Evolutionary conservation across 2,113 vertebrate genomes (phyloP).

Genomic region (Tinamus guttatus): DNA sequence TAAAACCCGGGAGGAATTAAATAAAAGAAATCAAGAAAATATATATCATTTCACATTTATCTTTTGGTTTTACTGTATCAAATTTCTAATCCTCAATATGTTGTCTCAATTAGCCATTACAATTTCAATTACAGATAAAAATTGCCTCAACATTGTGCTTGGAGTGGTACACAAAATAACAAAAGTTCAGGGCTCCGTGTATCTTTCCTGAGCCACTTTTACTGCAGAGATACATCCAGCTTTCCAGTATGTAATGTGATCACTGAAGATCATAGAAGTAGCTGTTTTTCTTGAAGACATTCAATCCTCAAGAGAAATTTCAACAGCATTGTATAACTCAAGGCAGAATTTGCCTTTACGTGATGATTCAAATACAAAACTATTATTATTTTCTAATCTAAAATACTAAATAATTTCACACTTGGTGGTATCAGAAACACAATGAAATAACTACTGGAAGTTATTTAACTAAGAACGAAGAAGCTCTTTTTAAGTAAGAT

Average conservation of each 20-base stretch:
- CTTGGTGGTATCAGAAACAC: background rate
- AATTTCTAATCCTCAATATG: background rate
- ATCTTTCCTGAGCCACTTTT: background rate
- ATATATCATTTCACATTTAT: background rate
- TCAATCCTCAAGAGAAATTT: background rate
- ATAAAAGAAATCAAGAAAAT: background rate
- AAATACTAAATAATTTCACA: background rate
- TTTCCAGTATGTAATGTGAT: background rate
- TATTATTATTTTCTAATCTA: background rate
- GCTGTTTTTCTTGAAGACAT: background rate
- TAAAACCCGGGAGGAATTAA: background rate
- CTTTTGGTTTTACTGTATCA: background rate
- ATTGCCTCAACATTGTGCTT: background rate
- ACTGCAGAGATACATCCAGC: background rate
- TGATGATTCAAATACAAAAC: background rate
- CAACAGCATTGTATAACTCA: background rate
- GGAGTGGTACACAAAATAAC: background rate
- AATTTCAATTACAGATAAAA: background rate
- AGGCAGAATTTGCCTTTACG: background rate
- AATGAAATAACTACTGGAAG: background rate
- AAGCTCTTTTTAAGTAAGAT: background rate
- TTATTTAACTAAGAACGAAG: background rate
- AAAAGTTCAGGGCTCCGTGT: background rate
- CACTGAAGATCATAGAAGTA: background rate
- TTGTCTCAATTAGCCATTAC: background rate